Evolutionary conservation across 2,797 vertebrate genomes (phyloP), one percentile per base, ranked within the genome.

Genomic region (Hoplostethus atlanticus): DNA sequence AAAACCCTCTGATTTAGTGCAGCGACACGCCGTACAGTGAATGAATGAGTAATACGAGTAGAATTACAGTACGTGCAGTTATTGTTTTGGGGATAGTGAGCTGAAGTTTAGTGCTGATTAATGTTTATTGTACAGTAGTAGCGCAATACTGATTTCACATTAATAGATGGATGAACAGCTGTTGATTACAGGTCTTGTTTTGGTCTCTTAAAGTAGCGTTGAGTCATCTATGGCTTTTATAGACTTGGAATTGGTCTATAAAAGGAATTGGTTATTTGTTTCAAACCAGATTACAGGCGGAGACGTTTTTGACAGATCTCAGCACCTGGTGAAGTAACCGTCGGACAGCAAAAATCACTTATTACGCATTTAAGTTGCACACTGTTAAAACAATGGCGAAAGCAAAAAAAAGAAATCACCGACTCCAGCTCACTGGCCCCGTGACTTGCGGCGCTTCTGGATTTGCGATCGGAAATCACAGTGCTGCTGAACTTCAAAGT

Each of bases 1-100:
- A 77, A 84, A 87, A 78, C 9, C 17, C 56, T 68, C 36, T 64
- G 68, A 71, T 85, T 82, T 80, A 81, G 65, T 51, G 76, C 64
- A 40, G 38, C 68, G 31, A 6, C 59, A 53, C 60, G 77, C 70
- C 73, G 9, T 47, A 21, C 66, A 76, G 62, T 25, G 40, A 40
- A 48, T 68, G 57, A 59, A 74, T 62, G 77, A 78, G 28, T 64
- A 65, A 73, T 34, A 3, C 30, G 2, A 50, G 46, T 55, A 34
- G 12, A 46, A 48, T 68, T 65, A 58, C 64, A 52, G 48, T 42
- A 15, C 28, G 17, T 64, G 42, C 30, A 64, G 54, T 9, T 48
- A 46, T 15, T 47, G 1, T 47, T 47, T 47, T 47, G 16, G 0
- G 15, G 46, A 30, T 12, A 12, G 52, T 31, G 50, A 73, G 63